phyloP scores from a whole-genome alignment of 2,888 invertebrate species.

The Antitype chi region DNA sequence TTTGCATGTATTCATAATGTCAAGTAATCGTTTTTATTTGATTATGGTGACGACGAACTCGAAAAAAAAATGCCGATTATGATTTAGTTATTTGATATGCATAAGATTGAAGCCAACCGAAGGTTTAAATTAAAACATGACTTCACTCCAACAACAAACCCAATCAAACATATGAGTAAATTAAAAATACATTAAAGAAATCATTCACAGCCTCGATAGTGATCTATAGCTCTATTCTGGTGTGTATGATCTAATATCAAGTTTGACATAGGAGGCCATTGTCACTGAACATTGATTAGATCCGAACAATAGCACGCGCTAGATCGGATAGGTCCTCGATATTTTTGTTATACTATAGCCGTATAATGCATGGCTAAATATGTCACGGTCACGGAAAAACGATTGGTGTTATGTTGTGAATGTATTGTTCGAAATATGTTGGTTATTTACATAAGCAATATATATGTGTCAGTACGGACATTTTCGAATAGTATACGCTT shows the following conservation, averaged over 20 bases:
- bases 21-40: neutral
- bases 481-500: neutral
- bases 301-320: constrained; percentile 47
- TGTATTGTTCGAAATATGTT: constrained; percentile 20
- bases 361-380: constrained; percentile 35
- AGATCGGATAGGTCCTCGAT: constrained; percentile 25
- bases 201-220: constrained; percentile 59
- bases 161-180: constrained; percentile 52
- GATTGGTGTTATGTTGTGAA: constrained; percentile 18
- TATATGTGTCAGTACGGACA: neutral
- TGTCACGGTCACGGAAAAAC: constrained; percentile 42
- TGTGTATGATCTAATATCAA: constrained; percentile 67
- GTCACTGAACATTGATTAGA: constrained; percentile 62
- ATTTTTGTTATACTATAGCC: constrained; percentile 32
- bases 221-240: constrained; percentile 63
- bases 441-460: neutral
- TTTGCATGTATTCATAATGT: neutral
- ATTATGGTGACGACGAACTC: neutral
- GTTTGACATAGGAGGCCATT: constrained; percentile 72
- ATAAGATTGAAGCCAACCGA: neutral
- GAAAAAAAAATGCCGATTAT: too few relatives aligned
- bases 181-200: constrained; percentile 66
- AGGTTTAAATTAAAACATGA: neutral
- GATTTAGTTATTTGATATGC: neutral
- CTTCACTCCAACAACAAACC: constrained; percentile 13